Evolutionary conservation across 2,888 invertebrate species (phyloP), one percentile per base, ranked within the genome.

Genomic region (Fragum whitleyi): DNA sequence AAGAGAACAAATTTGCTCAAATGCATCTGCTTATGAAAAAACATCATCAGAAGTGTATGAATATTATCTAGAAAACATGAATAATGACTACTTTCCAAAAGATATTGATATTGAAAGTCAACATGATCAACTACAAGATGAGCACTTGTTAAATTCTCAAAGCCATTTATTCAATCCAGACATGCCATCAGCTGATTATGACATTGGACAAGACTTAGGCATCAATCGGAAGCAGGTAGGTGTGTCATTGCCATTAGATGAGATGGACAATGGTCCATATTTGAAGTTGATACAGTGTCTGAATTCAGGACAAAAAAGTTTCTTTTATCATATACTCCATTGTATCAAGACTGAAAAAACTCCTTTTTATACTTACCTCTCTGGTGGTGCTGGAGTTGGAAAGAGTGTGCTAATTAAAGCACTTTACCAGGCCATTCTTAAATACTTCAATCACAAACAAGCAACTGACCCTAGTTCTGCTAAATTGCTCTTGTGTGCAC

Each of bases 1-100:
- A 14, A 14, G 36, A 68, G n/a, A 32, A 79, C 28, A 28, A 62
- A 51, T 88, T 91, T 61, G 57, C 72, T 16, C 53, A 85, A 14
- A n/a, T n/a, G 86, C 2, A 23, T 7, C 2, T 57, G 57, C 2
- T 26, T n/a, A 57, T 23, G 57, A 23, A 57, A 57, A n/a, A 2
- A 57, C n/a, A 53, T 14, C 9, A 14, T 53, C 53, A 19, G 53
- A 53, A 21, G 53, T 36, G 47, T 36, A 57, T 53, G n/a, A n/a
- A n/a, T n/a, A n/a, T n/a, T n/a, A n/a, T n/a, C n/a, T n/a, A n/a
- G n/a, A n/a, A n/a, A n/a, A n/a, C n/a, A n/a, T n/a, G n/a, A n/a
- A n/a, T n/a, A n/a, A n/a, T n/a, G n/a, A n/a, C n/a, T n/a, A n/a
- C n/a, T 39, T 39, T 39, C 39, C 6, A 39, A 39, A 39, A 9